Percentiles rank a stretch among this genome's conserved stretches.
phyloP scores from a whole-genome alignment of 1,140 invertebrate species.

The Drosophila oshimai region DNA sequence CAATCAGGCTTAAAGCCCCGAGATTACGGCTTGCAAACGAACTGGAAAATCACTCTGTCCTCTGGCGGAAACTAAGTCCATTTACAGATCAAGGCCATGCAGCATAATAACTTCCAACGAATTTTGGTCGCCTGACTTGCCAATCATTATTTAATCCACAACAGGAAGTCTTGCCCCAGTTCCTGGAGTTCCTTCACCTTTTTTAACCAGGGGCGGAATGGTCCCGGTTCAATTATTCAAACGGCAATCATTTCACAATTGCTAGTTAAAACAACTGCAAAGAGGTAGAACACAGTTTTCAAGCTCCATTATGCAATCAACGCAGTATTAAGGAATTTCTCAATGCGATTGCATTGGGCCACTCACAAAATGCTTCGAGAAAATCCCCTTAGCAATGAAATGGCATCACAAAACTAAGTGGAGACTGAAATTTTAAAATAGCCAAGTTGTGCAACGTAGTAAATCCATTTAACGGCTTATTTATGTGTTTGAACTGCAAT shows the following conservation, averaged over 20 bases:
- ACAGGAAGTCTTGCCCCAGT: not conserved
- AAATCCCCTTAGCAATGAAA: too few species aligned
- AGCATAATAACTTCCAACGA: not conserved
- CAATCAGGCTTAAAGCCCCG: conserved; percentile 8
- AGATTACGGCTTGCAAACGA: conserved; percentile 12
- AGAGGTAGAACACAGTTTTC: not conserved
- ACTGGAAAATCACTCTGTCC: conserved; percentile 27
- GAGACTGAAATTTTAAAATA: too few species aligned
- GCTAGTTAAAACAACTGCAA: too few species aligned
- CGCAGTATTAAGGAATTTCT: not conserved
- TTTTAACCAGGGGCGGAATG: not conserved
- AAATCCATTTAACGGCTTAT: not conserved
- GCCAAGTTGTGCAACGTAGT: too few species aligned
- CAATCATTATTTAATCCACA: not conserved
- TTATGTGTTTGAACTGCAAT: too few species aligned
- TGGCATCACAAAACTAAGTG: too few species aligned
- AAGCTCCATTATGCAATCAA: conserved; percentile 3
- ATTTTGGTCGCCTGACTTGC: not conserved
- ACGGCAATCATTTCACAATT: conserved; percentile 28
- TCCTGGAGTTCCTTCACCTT: conserved; percentile 19
- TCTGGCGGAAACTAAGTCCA: not conserved
- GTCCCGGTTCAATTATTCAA: conserved; percentile 31
- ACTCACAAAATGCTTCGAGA: too few species aligned
- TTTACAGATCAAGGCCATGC: conserved; percentile 20
- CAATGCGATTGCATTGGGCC: not conserved